Base-by-base conservation (phyloP, 2,888 invertebrate genomes). In the Eupsilia transversa region DNA sequence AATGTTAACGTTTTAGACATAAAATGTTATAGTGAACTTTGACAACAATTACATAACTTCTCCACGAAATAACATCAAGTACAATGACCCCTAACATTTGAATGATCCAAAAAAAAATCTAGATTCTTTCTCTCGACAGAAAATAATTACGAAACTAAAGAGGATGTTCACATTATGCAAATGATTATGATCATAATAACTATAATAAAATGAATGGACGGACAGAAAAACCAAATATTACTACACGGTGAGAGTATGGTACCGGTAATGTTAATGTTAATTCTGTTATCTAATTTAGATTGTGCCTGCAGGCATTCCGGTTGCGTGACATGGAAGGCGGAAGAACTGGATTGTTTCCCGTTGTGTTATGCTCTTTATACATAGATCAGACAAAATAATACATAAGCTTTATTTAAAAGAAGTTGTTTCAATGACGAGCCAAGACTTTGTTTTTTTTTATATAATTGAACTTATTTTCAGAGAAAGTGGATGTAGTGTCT, bases 1-100 rank as follows among this genome's bases (percentile, higher is more conserved):
- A 52, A 17, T n/a, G 3, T 17, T 49, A 6, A 35, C 65, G 49
- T 49, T 3, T n/a, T 49, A 3, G 17, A 3, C 17, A 33, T 35
- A 20, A 33, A n/a, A 52, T 35, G 3, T n/a, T 20, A 35, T 6
- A 10, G 33, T n/a, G n/a, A 52, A 52, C 46, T 52, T 2, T n/a
- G 23, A 61, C n/a, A 59, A 57, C 3, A 30, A 54, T 77, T 68
- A 59, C 64, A 27, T 35, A 81, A 80, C 12, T 33, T n/a, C 20
- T 27, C 17, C 46, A 65, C 67, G 57, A 77, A 35, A 56, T 49
- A 64, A 59, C 35, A 35, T 5, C 0, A 23, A 60, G 77, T 30
- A 56, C 78, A 81, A 46, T 59, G 66, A 67, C 77, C 77, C 57
- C 68, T 46, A 67, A 68, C 73, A 82, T 82, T 82, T 70, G 12